Percentiles rank a stretch among this genome's conserved stretches.
phyloP scores from a whole-genome alignment of 2,113 vertebrate species.

The Limnothrissa miodon region DNA sequence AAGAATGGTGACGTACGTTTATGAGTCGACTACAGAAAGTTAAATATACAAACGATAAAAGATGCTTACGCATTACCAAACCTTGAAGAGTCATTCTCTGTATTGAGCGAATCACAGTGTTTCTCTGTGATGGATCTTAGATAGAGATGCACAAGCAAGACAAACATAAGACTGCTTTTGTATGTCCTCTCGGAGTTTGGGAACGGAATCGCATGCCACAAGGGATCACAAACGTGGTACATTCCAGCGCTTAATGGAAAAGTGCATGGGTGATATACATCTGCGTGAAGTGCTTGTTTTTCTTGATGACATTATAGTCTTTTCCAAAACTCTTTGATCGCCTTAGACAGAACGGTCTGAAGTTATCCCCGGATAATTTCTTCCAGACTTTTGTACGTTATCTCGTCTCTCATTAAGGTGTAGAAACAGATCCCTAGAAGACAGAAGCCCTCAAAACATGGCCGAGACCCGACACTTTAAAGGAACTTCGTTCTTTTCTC shows the following conservation, averaged over 20 bases:
- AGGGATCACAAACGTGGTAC: neutral
- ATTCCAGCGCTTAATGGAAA: conserved; percentile 23
- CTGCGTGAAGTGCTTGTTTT: conserved; percentile 21
- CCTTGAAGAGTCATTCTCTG: conserved; percentile 24
- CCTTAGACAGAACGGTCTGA: too few species aligned
- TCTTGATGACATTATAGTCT: neutral
- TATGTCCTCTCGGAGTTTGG: conserved; percentile 31
- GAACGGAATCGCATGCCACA: conserved; percentile 7
- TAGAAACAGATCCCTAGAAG: conserved; percentile 23
- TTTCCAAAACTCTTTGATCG: too few species aligned
- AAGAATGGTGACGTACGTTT: conserved; percentile 26
- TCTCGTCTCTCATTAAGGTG: conserved; percentile 22
- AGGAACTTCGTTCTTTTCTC: conserved; percentile 8
- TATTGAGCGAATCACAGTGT: conserved; percentile 16
- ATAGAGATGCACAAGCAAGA: neutral
- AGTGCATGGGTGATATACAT: conserved; percentile 21
- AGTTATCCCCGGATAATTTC: too few species aligned
- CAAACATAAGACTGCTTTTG: conserved; percentile 32
- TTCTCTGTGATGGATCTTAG: conserved; percentile 28
- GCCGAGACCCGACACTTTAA: neutral
- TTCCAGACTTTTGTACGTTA: too few species aligned
- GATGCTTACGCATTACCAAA: neutral
- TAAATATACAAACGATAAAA: conserved; percentile 11
- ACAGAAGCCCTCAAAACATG: neutral
- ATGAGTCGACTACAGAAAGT: conserved; percentile 15